These are phyloP conservation scores for Neuroscelio doddi DNA, from an alignment of 2,888 invertebrate species.

Conservation along the genomic window DNA sequence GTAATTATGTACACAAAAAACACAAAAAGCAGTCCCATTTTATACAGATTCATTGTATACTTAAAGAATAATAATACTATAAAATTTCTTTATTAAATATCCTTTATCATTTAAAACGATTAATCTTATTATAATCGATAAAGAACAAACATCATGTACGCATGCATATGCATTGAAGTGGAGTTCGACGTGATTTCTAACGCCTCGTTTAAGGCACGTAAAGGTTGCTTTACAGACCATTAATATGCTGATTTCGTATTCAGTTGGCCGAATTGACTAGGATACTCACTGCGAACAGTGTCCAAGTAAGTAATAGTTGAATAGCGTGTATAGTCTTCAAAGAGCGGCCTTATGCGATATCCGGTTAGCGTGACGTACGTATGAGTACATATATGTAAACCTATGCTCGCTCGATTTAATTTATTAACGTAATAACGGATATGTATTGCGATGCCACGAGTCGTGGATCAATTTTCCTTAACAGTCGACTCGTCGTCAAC, in stretches of 20 bases:
- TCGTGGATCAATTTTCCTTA: conserved; percentile 29
- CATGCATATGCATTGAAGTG: conserved; percentile 47
- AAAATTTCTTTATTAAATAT: too few species aligned
- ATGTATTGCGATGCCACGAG: conserved; percentile 27
- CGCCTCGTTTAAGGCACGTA: conserved; percentile 48
- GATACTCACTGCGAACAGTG: conserved; percentile 42
- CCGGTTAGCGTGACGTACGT: conserved; percentile 32
- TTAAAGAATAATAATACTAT: too few species aligned
- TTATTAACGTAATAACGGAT: conserved; percentile 41
- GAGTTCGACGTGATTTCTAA: conserved; percentile 48
- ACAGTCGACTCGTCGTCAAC: not conserved
- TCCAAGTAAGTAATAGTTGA: conserved; percentile 56
- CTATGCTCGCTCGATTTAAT: conserved; percentile 34
- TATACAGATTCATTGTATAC: not conserved
- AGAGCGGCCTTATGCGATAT: conserved; percentile 46
- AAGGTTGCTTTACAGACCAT: conserved; percentile 49
- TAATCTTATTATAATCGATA: conserved; percentile 11
- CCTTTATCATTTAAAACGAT: too few species aligned
- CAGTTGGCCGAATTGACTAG: conserved; percentile 50
- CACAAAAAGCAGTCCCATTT: not conserved
- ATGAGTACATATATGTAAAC: conserved; percentile 29
- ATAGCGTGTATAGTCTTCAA: conserved; percentile 52
- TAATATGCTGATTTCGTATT: conserved; percentile 60
- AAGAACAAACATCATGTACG: conserved; percentile 37
- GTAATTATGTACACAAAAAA: conserved; percentile 3